Base-by-base conservation (phyloP, 1,140 invertebrate species). In the Anoplolepis gracilipes region DNA sequence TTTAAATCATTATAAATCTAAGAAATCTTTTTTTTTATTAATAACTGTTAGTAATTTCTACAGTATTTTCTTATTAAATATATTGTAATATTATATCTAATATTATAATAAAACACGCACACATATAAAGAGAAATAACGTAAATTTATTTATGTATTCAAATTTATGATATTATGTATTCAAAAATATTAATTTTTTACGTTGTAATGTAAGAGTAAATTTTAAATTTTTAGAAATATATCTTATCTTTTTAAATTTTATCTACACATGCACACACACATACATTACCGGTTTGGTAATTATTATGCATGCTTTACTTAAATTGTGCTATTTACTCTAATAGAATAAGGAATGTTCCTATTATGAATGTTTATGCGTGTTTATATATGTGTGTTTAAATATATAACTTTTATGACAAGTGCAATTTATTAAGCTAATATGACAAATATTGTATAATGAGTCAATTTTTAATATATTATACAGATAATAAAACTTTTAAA, bases 1-100 rank as follows among this genome's bases (percentile, higher is more conserved):
- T 75, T 75, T 59, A 59, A 59, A 33, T 2, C 7, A 75, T 75
- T 36, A 39, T 39, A 36, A 3, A 53, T 75, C 57, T 75, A 10
- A 57, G 36, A 25, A 59, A 25, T 75, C 10, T 61, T 62, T 19
- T 62, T 16, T 57, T 7, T n/a, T 7, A 36, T 36, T 19, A 49
- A 49, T 49, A 57, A 57, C 10, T 57, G n/a, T n/a, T 19, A n/a
- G 16, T 53, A n/a, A 46, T 46, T 55, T 55, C 1, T 22, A 55
- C 53, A 55, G 22, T n/a, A n/a, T 55, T n/a, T 55, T 55, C 7
- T 55, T 55, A 55, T 55, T 19, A 55, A 55, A n/a, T 55, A 55
- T 55, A n/a, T 7, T 55, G 4, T 7, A n/a, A n/a, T 36, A 36
- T 36, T 22, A 22, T n/a, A 57, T 57, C 0, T 49, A 49, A 46